Base-by-base conservation (phyloP, 2,113 vertebrate species). In the Charadrius vociferus region DNA sequence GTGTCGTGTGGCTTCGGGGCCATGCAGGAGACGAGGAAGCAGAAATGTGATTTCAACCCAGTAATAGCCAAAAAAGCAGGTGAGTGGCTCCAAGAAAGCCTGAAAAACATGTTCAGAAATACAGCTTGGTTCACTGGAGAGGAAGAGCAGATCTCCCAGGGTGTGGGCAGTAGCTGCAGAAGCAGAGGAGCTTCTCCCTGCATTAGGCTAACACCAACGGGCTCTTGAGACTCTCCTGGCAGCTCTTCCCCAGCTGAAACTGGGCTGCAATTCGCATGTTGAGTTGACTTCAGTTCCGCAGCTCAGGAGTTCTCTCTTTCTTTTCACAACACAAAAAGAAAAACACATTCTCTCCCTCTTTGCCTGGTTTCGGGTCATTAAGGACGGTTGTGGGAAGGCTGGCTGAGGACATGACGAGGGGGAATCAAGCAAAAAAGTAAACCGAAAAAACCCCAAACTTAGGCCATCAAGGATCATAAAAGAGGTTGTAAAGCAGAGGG, bases 371-470 rank as follows among this genome's bases (percentile, higher is more conserved):
- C 71, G 8, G 84, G 86, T 55, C 77, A 26, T 91, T 95, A 93
- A 87, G 88, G 70, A 70, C 0, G 9, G 59, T 66, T 66, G 52
- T 67, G 73, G 61, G 59, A 43, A 88, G 55, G 52, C 80, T 87
- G 83, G 66, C 78, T 95, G 66, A 93, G 78, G 77, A 82, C 14
- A 1, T 32, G 82, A 34, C 78, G 74, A 19, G 1, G 14, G 78
- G 52, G 89, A 90, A 75, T 94, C 67, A 41, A 86, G 66, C 65
- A 91, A 73, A 78, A 91, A 96, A 92, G 50, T 67, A 90, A 97
- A 95, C 91, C 71, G 36, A 71, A 75, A 94, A 94, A 65, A 3
- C 8, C 30, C 82, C 58, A 86, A 87, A 83, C 83, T 96, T 70
- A 17, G 88, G 20, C 87, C 88, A 91, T 95, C 67, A 81, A 91